A percentile compares a stretch with the other conserved stretches of the same genome.
phyloP scores from a whole-genome alignment of 2,113 vertebrate species.

The Donacobius atricapilla region DNA sequence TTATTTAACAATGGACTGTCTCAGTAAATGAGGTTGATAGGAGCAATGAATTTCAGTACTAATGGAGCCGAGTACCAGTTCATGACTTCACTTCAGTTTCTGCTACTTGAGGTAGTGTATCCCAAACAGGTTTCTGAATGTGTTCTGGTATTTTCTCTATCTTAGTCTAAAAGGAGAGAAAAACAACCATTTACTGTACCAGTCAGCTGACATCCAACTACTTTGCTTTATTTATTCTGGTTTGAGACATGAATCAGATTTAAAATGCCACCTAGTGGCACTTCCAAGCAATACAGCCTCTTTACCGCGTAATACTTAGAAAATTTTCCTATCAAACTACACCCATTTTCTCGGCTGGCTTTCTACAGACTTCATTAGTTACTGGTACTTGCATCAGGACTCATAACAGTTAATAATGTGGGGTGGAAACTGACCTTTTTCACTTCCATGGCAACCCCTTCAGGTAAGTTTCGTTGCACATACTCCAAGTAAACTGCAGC shows the following conservation, averaged over 20 bases:
- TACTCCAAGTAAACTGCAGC: slow-evolving; percentile 91
- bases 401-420: not conserved
- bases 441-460: slow-evolving; percentile 94
- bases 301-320: accelerated
- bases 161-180: slow-evolving; percentile 75
- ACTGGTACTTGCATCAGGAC: not conserved
- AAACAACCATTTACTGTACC: not conserved
- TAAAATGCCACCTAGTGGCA: slow-evolving; percentile 5
- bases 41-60: not conserved
- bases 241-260: not conserved
- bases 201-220: not conserved
- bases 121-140: slow-evolving; percentile 87
- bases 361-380: not conserved
- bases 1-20: slow-evolving; percentile 19
- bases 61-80: not conserved
- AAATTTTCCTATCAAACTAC: not conserved
- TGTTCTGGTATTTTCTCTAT: slow-evolving; percentile 90
- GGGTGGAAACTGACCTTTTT: slow-evolving; percentile 77
- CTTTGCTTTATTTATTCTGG: not conserved
- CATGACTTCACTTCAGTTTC: slow-evolving; percentile 50
- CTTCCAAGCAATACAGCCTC: not conserved
- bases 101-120: slow-evolving; percentile 53
- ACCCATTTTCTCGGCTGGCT: not conserved
- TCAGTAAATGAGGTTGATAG: not conserved
- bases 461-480: slow-evolving; percentile 93